Evolutionary conservation across 2,113 vertebrate genomes (phyloP).

Genomic region (Carollia perspicillata): DNA sequence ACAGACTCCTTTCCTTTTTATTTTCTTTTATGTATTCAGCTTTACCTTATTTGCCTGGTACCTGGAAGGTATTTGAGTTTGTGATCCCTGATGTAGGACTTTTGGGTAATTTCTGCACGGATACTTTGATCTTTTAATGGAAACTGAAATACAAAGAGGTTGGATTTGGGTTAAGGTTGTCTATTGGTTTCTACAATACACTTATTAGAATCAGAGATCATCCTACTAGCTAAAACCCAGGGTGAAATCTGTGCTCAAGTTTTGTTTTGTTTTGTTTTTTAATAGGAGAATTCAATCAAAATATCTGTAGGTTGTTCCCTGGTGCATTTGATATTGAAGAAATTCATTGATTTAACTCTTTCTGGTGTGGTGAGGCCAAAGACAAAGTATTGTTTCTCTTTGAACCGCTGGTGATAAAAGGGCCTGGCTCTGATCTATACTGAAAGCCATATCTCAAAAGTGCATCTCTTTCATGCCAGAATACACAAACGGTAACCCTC

Average conservation of each 20-base stretch:
- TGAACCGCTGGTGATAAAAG: neutral
- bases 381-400: neutral
- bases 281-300: slow-evolving; percentile 29
- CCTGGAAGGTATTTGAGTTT: neutral
- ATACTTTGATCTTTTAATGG: neutral
- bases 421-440: neutral
- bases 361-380: neutral
- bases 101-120: neutral
- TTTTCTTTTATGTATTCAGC: neutral
- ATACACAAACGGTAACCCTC: neutral
- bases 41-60: slow-evolving; percentile 3
- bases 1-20: neutral
- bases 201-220: neutral
- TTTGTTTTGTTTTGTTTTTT: neutral
- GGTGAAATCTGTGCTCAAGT: neutral
- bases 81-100: neutral
- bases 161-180: neutral
- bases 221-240: neutral
- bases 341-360: neutral
- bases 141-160: neutral
- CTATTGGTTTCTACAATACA: neutral
- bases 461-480: neutral
- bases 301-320: neutral
- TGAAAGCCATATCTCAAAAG: neutral
- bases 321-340: slow-evolving; percentile 32